These are phyloP conservation scores for Aythya baeri DNA, from an alignment of 2,113 vertebrate genomes.

Conservation along the genomic window DNA sequence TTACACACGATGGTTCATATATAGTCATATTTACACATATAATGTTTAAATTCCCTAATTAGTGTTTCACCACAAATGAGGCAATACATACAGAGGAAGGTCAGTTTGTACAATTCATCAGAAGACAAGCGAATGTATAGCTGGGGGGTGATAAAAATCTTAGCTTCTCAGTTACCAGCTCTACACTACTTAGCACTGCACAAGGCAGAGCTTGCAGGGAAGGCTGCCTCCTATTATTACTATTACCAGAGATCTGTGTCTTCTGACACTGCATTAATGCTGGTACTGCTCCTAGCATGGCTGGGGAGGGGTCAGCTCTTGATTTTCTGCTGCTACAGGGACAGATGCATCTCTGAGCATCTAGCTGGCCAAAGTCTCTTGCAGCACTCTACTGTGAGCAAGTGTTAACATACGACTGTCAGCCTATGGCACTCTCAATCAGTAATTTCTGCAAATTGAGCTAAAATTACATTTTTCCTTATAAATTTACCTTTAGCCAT, in stretches of 20 bases:
- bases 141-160: background rate
- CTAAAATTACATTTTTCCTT: background rate
- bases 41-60: background rate
- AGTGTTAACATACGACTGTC: background rate
- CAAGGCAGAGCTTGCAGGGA: background rate
- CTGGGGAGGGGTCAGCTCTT: background rate
- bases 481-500: background rate
- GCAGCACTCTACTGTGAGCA: background rate
- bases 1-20: background rate
- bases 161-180: background rate
- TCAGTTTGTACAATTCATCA: background rate
- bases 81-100: background rate
- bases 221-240: background rate
- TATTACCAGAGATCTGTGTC: background rate
- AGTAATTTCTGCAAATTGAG: background rate
- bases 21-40: background rate
- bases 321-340: background rate
- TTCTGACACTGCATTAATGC: background rate
- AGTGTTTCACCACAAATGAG: background rate
- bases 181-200: background rate
- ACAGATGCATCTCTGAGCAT: background rate
- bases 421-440: background rate
- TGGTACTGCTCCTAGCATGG: background rate
- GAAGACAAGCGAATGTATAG: background rate
- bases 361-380: background rate